Base-by-base conservation (phyloP, 1,140 invertebrate genomes). In the Pseudomyrmex dendroicus region DNA sequence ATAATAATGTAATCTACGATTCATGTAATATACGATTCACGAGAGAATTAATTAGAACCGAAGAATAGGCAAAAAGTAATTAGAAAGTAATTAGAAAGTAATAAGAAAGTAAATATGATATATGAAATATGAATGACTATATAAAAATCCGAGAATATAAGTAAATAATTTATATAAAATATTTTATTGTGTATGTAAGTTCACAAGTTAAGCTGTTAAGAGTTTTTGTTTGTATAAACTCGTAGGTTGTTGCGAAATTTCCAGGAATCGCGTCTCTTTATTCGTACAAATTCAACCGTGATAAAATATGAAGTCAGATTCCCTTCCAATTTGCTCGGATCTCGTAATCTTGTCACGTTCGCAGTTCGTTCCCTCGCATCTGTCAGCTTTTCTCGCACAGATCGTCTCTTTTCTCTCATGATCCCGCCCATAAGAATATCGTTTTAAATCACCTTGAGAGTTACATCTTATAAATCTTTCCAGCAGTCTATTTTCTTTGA, bases 341-440 rank as follows among this genome's bases (percentile, higher is more conserved):
- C 20, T 73, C 9, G 57, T 15, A 63, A 73, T 35, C 8, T 4
- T 3, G 15, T 46, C 44, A 57, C 72, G 72, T 83, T 83, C 83
- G 20, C 25, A 76, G 35, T 25, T 4, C 2, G 25, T 2, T 25
- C 25, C 25, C 56, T 57, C 17, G 57, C 70, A 72, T 87, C 64
- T 67, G 54, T 48, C 44, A 54, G 61, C 50, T 83, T 83, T 83
- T 50, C 52, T 86, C 72, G 17, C 76, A 64, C 63, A 78, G 46
- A 57, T 76, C 78, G 50, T 61, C 44, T 74, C 72, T 83, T 78
- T 85, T 74, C 64, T 87, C 78, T 86, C 84, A 86, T 85, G 73
- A 84, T 87, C 35, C 76, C 83, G 59, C 78, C 52, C 44, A 61
- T 17, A 10, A 52, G 17, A n/a, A 48, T 54, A 66, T 25, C 35